phyloP scores from a whole-genome alignment of 1,140 invertebrate genomes.

The Chrysopa pallens region DNA sequence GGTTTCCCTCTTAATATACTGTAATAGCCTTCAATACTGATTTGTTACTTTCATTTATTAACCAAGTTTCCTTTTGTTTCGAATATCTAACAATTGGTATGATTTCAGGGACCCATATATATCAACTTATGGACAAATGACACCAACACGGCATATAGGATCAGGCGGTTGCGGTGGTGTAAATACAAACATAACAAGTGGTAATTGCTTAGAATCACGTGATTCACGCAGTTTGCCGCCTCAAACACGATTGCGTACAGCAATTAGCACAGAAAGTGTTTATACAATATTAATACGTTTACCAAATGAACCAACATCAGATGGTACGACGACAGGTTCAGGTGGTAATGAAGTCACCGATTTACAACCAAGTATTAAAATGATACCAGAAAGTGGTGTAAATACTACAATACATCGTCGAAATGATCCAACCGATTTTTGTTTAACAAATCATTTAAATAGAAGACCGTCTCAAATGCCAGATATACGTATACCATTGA shows the following conservation, averaged over 20 bases:
- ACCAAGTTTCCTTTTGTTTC: too few species aligned
- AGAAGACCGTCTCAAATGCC: slow-evolving; percentile 55
- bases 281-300: slow-evolving; percentile 86
- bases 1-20: too few species aligned
- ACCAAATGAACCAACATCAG: slow-evolving; percentile 37
- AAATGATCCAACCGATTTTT: slow-evolving; percentile 27
- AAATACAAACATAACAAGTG: background rate
- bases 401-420: slow-evolving; percentile 19
- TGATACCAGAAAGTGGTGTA: slow-evolving; percentile 58
- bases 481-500: slow-evolving; percentile 63
- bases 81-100: background rate
- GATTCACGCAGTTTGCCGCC: slow-evolving; percentile 23
- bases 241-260: slow-evolving; percentile 28
- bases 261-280: slow-evolving; percentile 53
- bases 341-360: slow-evolving; percentile 14
- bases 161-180: slow-evolving; percentile 13
- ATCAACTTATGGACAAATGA: slow-evolving; percentile 2
- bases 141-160: slow-evolving; percentile 11
- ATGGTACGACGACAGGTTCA: slow-evolving; percentile 24
- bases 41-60: too few species aligned
- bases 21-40: too few species aligned
- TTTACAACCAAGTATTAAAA: slow-evolving; percentile 53
- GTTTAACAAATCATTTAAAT: slow-evolving; percentile 28
- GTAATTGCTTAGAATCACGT: slow-evolving; percentile 7
- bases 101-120: slow-evolving; percentile 28